phyloP scores from a whole-genome alignment of 2,888 invertebrate species.

The Drosophila neonasuta region DNA sequence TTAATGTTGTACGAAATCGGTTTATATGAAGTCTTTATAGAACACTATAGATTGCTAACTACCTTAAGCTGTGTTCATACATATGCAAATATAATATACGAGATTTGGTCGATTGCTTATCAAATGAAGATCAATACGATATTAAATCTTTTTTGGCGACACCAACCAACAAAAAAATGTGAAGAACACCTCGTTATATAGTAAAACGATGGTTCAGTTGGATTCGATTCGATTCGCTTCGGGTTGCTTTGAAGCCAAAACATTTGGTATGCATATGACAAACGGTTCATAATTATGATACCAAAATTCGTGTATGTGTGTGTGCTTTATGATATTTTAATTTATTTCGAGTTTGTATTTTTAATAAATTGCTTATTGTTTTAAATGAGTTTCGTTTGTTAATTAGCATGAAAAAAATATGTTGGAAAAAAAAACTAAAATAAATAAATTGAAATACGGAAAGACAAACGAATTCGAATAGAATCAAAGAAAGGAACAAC shows the following conservation, averaged over 20 bases:
- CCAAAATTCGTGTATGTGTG: constrained; percentile 21
- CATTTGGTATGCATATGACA: constrained; percentile 45
- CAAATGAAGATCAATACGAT: constrained; percentile 18
- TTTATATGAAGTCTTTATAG: too few relatives aligned
- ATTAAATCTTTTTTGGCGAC: constrained; percentile 5
- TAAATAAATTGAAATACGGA: constrained; percentile 46
- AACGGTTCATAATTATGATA: constrained; percentile 41
- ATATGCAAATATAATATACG: neutral
- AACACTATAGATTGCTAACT: too few relatives aligned
- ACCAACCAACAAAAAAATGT: constrained; percentile 1
- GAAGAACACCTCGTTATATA: constrained; percentile 8
- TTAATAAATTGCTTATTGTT: constrained; percentile 69
- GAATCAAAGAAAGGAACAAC: constrained; percentile 21
- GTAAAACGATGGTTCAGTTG: neutral
- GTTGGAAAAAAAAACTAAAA: constrained; percentile 24
- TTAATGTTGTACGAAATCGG: too few relatives aligned
- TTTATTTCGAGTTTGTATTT: constrained; percentile 55
- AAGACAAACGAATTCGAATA: constrained; percentile 30
- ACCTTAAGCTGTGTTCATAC: neutral
- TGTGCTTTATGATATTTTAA: constrained; percentile 58
- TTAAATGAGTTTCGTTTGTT: constrained; percentile 64
- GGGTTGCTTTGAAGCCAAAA: constrained; percentile 43
- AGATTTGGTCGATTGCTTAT: constrained; percentile 14
- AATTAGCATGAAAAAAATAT: constrained; percentile 63
- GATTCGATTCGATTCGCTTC: constrained; percentile 17